Conservation (phyloP, 2,888 invertebrate species). For the Ormyrus labotus region DNA sequence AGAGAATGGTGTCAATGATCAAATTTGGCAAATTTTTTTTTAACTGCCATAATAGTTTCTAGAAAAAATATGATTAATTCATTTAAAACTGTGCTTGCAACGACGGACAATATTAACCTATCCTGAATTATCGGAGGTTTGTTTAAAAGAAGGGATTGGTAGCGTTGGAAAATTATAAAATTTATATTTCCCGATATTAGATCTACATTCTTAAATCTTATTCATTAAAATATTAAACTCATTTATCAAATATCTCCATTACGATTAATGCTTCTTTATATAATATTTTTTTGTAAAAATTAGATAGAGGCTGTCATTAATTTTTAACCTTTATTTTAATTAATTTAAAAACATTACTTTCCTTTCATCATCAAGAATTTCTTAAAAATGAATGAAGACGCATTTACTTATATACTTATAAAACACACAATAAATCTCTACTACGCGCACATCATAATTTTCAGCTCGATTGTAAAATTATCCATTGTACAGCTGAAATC, state of each 20-base stretch:
- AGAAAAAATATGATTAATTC: neutral
- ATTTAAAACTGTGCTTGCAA: constrained; percentile 28
- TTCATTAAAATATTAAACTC: constrained; percentile 7
- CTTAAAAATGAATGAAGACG: too few relatives aligned
- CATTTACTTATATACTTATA: too few relatives aligned
- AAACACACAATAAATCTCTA: too few relatives aligned
- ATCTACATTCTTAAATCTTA: constrained; percentile 26
- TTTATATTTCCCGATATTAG: constrained; percentile 29
- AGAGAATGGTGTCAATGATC: constrained; percentile 25
- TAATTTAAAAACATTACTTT: too few relatives aligned
- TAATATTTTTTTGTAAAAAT: neutral
- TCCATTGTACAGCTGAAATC: constrained; percentile 2
- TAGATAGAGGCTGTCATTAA: too few relatives aligned
- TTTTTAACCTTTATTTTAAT: too few relatives aligned
- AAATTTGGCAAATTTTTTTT: neutral
- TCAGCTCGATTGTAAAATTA: constrained; percentile 10
- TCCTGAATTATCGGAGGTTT: constrained; percentile 38
- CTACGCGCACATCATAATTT: neutral
- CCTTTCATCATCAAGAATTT: too few relatives aligned
- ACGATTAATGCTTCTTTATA: neutral
- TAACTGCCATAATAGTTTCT: neutral
- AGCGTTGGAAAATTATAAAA: constrained; percentile 39
- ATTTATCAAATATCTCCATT: neutral
- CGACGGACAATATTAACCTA: constrained; percentile 43
- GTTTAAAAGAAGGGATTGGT: neutral